Conservation (phyloP, 1,140 invertebrate genomes). For the Zelostemma sp. region DNA sequence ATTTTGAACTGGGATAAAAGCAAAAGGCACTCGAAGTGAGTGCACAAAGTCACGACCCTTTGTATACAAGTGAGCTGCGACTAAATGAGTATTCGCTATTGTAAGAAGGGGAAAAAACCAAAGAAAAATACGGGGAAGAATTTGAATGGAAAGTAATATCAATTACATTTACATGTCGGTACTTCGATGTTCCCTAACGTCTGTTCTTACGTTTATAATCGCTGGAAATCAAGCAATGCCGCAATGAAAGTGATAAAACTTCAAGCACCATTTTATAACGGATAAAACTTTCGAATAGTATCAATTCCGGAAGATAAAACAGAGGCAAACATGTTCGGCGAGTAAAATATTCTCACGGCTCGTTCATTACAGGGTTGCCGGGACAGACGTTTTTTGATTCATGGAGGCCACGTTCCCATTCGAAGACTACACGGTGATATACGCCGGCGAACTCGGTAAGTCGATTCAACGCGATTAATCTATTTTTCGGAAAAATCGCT, state of each 20-base stretch:
- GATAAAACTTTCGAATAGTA: too few species aligned
- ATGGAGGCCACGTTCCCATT: background rate
- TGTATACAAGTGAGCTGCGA: slow-evolving; percentile 44
- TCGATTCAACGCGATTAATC: slow-evolving; percentile 18
- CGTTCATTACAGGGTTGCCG: slow-evolving; percentile 27
- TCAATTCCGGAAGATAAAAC: background rate
- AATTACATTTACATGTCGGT: slow-evolving; percentile 70
- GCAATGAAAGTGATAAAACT: too few species aligned
- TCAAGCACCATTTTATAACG: too few species aligned
- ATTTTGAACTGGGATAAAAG: slow-evolving; percentile 31
- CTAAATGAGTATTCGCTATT: slow-evolving; percentile 29
- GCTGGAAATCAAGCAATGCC: too few species aligned
- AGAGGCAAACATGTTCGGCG: too few species aligned
- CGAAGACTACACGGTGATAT: slow-evolving; percentile 21
- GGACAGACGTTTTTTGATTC: slow-evolving; percentile 22
- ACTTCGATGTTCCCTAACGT: too few species aligned
- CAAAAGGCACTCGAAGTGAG: slow-evolving; percentile 63
- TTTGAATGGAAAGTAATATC: slow-evolving; percentile 72
- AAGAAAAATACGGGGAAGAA: slow-evolving; percentile 62
- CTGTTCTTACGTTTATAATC: background rate
- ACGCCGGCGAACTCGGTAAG: slow-evolving; percentile 14
- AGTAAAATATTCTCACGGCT: slow-evolving; percentile 15
- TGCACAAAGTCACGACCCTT: slow-evolving; percentile 59
- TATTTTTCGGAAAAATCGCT: slow-evolving; percentile 24
- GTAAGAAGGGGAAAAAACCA: slow-evolving; percentile 17